These are phyloP conservation scores for Peromyscus maniculatus DNA, from an alignment of 2,113 vertebrate genomes.

Conservation along the genomic window DNA sequence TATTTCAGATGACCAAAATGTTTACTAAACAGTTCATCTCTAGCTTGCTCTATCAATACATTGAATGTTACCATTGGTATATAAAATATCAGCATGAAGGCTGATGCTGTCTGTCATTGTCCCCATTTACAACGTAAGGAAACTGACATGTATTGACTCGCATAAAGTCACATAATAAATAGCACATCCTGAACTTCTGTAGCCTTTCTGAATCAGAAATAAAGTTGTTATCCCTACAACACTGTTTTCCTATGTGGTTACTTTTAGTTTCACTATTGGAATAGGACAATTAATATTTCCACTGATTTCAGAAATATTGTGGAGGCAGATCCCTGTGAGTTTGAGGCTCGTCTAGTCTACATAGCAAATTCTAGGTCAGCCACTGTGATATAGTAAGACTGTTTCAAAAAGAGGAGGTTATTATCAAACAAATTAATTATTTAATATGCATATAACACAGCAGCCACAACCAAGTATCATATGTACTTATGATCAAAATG, in stretches of 20 bases:
- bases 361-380: background rate
- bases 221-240: background rate
- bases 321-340: background rate
- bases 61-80: slow-evolving; percentile 23
- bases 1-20: background rate
- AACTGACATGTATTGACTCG: background rate
- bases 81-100: background rate
- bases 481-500: background rate
- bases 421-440: slow-evolving; percentile 35
- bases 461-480: background rate
- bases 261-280: background rate
- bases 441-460: background rate
- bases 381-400: background rate
- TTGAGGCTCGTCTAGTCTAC: background rate
- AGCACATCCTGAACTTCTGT: background rate
- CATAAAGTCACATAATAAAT: background rate
- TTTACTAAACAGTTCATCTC: background rate
- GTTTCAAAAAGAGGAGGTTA: background rate
- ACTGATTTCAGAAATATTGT: slow-evolving; percentile 32
- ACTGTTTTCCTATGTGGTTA: background rate
- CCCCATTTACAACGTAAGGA: background rate
- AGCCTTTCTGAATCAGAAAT: background rate
- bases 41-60: background rate
- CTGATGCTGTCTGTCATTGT: background rate
- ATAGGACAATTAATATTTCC: background rate